Evolutionary conservation across 1,140 invertebrate species (phyloP).

Genomic region (Protaetia brevitarsis): DNA sequence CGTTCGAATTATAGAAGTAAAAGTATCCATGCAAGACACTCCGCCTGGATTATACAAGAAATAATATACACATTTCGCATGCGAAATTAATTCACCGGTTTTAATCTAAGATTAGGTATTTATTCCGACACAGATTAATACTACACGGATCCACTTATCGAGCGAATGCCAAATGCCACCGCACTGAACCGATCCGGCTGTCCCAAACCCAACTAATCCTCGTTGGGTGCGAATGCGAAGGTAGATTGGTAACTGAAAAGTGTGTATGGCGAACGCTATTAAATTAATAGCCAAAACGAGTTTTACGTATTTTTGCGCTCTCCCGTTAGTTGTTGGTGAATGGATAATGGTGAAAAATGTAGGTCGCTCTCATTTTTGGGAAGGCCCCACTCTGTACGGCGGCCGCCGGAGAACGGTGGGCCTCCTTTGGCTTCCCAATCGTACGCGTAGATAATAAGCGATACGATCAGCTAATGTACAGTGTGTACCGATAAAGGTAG

Average conservation of each 20-base stretch:
- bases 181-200: neutral
- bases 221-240: neutral
- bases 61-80: neutral
- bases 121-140: too few relatives aligned
- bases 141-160: too few relatives aligned
- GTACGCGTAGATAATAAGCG: neutral
- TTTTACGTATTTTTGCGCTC: slow-evolving; percentile 13
- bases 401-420: slow-evolving; percentile 2
- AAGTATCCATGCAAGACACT: neutral
- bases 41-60: neutral
- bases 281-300: slow-evolving; percentile 16
- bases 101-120: neutral
- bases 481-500: too few relatives aligned
- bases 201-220: neutral
- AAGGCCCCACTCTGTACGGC: neutral
- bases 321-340: slow-evolving; percentile 12
- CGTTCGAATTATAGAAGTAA: neutral
- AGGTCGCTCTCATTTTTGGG: slow-evolving; percentile 13
- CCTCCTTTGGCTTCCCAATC: neutral
- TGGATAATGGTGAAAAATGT: slow-evolving; percentile 9
- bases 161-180: neutral
- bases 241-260: slow-evolving; percentile 4
- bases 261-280: neutral
- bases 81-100: neutral
- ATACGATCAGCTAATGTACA: too few relatives aligned